phyloP scores from a whole-genome alignment of 2,113 vertebrate species.

The Eulemur rufifrons region DNA sequence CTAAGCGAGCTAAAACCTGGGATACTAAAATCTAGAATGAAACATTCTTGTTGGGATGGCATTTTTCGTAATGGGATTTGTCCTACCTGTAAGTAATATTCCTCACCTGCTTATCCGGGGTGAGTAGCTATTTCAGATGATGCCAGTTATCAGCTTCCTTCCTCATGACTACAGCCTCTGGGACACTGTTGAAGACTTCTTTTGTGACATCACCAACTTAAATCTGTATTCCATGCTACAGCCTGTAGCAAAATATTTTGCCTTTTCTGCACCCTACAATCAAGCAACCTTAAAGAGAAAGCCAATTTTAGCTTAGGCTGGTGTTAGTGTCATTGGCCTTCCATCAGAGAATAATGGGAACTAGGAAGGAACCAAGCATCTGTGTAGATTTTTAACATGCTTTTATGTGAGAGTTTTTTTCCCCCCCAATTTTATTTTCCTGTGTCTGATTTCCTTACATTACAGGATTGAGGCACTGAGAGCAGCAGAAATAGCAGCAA shows the following conservation, averaged over 20 bases:
- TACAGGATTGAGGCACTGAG: not conserved
- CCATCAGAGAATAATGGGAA: not conserved
- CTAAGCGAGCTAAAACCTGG: not conserved
- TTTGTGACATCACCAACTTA: conserved; percentile 28
- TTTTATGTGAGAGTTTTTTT: not conserved
- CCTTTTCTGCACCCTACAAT: not conserved
- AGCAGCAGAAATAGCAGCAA: not conserved
- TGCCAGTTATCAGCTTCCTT: not conserved
- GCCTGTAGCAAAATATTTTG: not conserved
- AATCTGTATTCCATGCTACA: not conserved
- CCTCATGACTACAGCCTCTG: not conserved
- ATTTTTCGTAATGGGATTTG: not conserved
- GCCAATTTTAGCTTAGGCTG: not conserved
- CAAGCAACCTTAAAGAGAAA: not conserved
- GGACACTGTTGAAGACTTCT: not conserved
- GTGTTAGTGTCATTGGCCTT: not conserved
- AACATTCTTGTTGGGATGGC: not conserved
- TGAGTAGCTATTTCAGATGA: not conserved
- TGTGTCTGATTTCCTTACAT: not conserved
- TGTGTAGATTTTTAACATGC: not conserved
- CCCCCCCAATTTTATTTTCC: not conserved
- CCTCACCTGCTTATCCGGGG: not conserved
- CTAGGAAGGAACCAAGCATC: not conserved
- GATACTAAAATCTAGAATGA: not conserved
- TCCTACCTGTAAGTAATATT: not conserved